Conservation (phyloP, 2,888 invertebrate species). For the Drosophila hamatofila region DNA sequence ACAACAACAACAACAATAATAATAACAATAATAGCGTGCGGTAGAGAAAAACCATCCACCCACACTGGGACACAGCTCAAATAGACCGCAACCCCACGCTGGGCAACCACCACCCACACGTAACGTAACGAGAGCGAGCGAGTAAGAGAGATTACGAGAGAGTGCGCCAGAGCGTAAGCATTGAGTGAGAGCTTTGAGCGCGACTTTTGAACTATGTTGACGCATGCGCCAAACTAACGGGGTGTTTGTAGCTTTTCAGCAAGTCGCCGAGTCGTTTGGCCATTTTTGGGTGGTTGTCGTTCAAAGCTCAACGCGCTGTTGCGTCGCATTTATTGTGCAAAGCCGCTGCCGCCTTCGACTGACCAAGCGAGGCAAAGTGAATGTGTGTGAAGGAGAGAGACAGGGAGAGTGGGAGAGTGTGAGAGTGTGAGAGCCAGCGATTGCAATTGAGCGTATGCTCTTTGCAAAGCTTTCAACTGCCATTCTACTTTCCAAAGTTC, state of each 20-base stretch:
- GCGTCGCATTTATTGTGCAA: conserved; percentile 55
- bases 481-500: conserved; percentile 55
- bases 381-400: conserved; percentile 23
- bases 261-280: conserved; percentile 51
- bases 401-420: conserved; percentile 3
- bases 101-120: conserved; percentile 52
- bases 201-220: conserved; percentile 28
- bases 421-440: conserved; percentile 21
- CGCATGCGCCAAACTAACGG: conserved; percentile 58
- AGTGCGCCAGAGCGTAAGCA: conserved; percentile 1
- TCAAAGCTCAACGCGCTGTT: conserved; percentile 64
- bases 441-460: conserved; percentile 30
- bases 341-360: conserved; percentile 26
- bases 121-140: background rate
- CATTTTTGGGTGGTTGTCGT: conserved; percentile 71
- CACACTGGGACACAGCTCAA: conserved; percentile 36
- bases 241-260: conserved; percentile 50
- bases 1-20: conserved; percentile 43
- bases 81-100: conserved; percentile 35
- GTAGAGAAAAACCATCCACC: conserved; percentile 44
- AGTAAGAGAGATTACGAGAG: background rate
- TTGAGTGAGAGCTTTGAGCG: conserved; percentile 31
- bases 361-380: conserved; percentile 46
- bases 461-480: conserved; percentile 38
- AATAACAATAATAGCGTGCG: conserved; percentile 33